Conservation (phyloP, 2,797 vertebrate genomes). For the Tapirus indicus region DNA sequence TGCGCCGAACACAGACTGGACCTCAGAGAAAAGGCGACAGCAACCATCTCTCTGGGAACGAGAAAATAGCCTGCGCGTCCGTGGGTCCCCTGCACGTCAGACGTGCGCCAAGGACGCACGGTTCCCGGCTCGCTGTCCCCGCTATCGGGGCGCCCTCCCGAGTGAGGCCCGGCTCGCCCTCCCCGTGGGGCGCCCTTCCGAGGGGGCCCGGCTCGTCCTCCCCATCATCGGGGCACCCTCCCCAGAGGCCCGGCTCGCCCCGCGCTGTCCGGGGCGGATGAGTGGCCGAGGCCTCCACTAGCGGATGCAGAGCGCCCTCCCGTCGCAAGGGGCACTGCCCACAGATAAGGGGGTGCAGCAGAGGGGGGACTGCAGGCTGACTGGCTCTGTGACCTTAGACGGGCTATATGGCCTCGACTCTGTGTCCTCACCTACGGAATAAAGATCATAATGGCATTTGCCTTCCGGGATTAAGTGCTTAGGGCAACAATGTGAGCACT, state of each 20-base stretch:
- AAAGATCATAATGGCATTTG: background rate
- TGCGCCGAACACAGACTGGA: background rate
- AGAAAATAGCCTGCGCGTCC: background rate
- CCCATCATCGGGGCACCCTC: background rate
- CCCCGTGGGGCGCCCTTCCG: background rate
- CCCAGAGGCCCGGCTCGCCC: background rate
- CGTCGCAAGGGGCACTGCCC: background rate
- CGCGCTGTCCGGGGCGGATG: background rate
- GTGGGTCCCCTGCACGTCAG: background rate
- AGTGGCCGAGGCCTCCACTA: background rate
- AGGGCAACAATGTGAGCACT: background rate
- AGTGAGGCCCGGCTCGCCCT: background rate
- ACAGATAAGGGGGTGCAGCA: background rate
- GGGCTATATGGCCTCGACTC: too few relatives aligned
- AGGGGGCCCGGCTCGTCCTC: background rate
- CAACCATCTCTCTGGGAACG: background rate
- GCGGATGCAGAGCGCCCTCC: background rate
- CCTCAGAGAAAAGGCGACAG: background rate
- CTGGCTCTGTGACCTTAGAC: background rate
- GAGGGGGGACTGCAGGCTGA: background rate
- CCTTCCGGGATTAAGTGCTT: background rate
- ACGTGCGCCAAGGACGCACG: background rate
- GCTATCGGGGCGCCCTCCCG: background rate
- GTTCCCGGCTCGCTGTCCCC: background rate
- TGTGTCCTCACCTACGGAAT: background rate